A percentile compares a stretch with the other conserved stretches of the same genome.
Conservation (phyloP, 2,797 vertebrate species). For the Poeciliopsis infans region DNA sequence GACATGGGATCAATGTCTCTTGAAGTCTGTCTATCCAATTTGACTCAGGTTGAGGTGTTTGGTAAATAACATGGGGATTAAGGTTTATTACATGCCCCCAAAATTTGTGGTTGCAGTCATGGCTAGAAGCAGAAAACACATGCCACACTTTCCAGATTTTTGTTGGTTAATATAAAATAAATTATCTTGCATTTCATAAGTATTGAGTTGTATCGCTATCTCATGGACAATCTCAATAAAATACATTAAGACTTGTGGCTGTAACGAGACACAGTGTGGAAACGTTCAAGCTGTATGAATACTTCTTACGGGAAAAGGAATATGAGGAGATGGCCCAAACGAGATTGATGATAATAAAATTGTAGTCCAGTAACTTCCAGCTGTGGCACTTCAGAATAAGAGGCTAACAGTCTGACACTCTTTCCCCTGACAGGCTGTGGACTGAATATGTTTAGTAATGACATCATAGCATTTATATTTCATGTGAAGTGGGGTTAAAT, state of each 20-base stretch:
- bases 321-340: constrained; percentile 57
- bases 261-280: no score
- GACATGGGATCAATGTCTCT: neutral
- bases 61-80: neutral
- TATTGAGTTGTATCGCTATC: neutral
- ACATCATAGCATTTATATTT: constrained; percentile 61
- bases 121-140: neutral
- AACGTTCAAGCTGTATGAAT: neutral
- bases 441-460: constrained; percentile 50
- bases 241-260: neutral
- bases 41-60: neutral
- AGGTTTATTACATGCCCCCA: neutral
- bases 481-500: constrained; percentile 51
- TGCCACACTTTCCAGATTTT: neutral
- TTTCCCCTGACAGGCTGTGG: constrained; percentile 32
- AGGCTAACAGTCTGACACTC: constrained; percentile 79
- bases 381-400: constrained; percentile 71
- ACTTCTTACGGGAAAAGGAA: constrained; percentile 27
- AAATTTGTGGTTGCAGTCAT: neutral
- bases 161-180: neutral
- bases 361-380: constrained; percentile 52
- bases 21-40: neutral
- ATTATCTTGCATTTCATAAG: neutral
- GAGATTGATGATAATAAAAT: constrained; percentile 39
- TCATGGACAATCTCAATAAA: neutral